Evolutionary conservation across 2,888 invertebrate genomes (phyloP), one percentile per base, ranked within the genome.

Genomic region (Mythimna albipuncta): DNA sequence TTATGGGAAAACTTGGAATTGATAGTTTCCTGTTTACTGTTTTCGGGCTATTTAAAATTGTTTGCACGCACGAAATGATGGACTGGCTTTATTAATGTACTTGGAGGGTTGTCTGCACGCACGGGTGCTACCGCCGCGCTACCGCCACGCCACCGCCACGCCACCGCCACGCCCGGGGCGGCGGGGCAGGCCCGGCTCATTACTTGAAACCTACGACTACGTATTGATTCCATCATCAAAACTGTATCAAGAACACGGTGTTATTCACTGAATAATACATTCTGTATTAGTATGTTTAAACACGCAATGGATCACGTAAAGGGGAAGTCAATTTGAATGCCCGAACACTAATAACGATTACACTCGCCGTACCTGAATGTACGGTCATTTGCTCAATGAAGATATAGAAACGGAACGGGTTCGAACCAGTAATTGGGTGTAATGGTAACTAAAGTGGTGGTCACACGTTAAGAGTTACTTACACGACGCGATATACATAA

Each of bases 1-100:
- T 94, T 93, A 94, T 94, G 93, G 93, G 90, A 85, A 92, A 95
- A 94, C 92, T 94, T 95, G 87, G 91, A 93, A 94, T 93, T 93
- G 93, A 93, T 94, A 92, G 93, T 93, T 94, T 93, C 92, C 92
- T 93, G 93, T 93, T 93, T 91, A 92, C 92, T 93, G 92, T 93
- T 93, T 93, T 93, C 85, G 90, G 91, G 90, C 88, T 91, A 91
- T 93, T 93, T 93, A 90, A 93, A 93, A 93, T 91, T 91, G 93
- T 93, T 92, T 92, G 91, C 93, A 95, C 94, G 94, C 95, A 92
- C 91, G 89, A 86, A 93, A 92, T 91, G 90, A 92, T 92, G 89
- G 89, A 91, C 91, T 90, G 89, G 85, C 84, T 91, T 91, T 91
- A 89, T 90, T 89, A 88, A 90, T 90, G 90, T 91, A 92, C 90